These are phyloP conservation scores for Limnephilus marmoratus DNA, from an alignment of 2,888 invertebrate species.

Conservation along the genomic window DNA sequence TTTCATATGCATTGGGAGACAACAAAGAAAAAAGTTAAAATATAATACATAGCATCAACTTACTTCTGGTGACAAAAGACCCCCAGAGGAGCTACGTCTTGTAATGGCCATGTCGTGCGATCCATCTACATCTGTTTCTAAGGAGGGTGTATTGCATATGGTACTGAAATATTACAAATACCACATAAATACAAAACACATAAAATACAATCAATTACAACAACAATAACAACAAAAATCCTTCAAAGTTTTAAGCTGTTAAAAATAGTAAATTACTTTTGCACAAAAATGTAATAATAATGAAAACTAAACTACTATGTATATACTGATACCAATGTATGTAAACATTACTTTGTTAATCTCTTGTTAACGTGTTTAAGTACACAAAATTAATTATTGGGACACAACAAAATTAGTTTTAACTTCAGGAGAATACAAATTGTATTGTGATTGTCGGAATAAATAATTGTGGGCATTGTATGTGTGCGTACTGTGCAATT, in stretches of 20 bases:
- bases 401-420: constrained; percentile 15
- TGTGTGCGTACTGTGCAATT: neutral
- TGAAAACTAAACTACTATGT: neutral
- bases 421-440: constrained; percentile 8
- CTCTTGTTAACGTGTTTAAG: neutral
- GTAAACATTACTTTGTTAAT: neutral
- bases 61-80: constrained; percentile 89
- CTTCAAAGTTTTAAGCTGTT: neutral
- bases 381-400: neutral
- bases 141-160: constrained; percentile 84
- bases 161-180: constrained; percentile 73
- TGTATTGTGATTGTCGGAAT: neutral
- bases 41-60: constrained; percentile 48
- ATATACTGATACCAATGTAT: neutral
- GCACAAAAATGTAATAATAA: neutral
- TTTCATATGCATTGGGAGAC: neutral
- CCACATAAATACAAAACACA: constrained; percentile 31
- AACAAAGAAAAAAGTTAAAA: neutral
- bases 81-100: constrained; percentile 89
- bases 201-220: neutral
- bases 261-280: neutral
- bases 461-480: constrained; percentile 3
- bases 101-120: constrained; percentile 76
- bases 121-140: constrained; percentile 79
- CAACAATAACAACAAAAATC: neutral